Conservation (phyloP, 1,140 invertebrate genomes). For the Sesamia nonagrioides region DNA sequence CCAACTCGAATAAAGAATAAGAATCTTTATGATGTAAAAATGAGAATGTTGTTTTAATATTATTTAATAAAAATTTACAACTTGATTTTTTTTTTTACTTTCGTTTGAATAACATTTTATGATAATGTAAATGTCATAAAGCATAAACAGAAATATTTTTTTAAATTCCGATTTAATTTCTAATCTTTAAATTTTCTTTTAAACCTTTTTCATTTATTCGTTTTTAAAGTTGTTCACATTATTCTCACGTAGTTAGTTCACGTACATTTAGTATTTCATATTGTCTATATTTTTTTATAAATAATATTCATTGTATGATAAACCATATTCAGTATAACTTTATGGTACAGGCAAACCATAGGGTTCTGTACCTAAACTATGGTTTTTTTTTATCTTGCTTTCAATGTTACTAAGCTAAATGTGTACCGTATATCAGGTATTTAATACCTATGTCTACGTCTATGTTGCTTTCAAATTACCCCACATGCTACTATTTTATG, state of each 20-base stretch:
- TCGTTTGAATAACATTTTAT: no score
- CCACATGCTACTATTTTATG: not conserved
- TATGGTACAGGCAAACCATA: no score
- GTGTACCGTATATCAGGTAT: not conserved
- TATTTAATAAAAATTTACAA: no score
- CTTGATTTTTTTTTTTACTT: no score
- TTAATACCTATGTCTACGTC: not conserved
- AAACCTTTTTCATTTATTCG: not conserved
- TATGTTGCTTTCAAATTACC: not conserved
- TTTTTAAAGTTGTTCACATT: not conserved
- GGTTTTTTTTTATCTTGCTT: not conserved
- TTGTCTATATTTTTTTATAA: not conserved
- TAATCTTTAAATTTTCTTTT: not conserved
- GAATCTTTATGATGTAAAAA: no score
- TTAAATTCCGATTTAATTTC: not conserved
- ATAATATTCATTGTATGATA: not conserved
- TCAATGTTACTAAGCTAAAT: slow-evolving; percentile 7
- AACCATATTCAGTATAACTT: not conserved
- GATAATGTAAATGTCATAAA: no score
- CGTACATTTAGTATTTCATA: not conserved
- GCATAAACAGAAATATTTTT: no score
- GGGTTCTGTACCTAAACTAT: not conserved
- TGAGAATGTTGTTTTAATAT: no score
- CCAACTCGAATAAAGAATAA: no score
- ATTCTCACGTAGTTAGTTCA: slow-evolving; percentile 13